These are phyloP conservation scores for Caenorhabditis latens DNA, from an alignment of 1,140 invertebrate species.

Conservation along the genomic window DNA sequence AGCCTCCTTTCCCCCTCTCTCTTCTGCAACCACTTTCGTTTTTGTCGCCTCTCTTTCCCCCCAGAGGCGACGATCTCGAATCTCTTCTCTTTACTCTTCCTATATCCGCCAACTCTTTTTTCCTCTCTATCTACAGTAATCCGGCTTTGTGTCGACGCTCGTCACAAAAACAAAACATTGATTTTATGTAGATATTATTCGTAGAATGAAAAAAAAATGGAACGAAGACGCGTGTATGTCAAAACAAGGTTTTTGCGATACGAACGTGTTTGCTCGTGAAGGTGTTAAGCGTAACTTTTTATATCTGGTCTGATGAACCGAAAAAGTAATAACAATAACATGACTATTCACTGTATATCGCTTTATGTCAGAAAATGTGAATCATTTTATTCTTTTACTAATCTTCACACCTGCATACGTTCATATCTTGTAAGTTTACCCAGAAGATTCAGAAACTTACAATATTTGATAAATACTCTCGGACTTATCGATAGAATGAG, in stretches of 20 bases:
- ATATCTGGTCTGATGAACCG: slow-evolving; percentile 22
- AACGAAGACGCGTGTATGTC: background rate
- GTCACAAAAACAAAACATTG: slow-evolving; percentile 44
- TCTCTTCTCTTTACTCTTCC: background rate
- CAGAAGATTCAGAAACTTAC: too few species aligned
- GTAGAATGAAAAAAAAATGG: background rate
- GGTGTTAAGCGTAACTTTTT: background rate
- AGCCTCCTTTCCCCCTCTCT: background rate
- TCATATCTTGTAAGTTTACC: too few species aligned
- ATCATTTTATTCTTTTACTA: too few species aligned
- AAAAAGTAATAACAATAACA: background rate
- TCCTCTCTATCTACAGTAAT: slow-evolving; percentile 41
- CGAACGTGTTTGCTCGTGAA: background rate
- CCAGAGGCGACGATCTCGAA: background rate
- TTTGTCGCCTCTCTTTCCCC: background rate
- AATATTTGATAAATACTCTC: too few species aligned
- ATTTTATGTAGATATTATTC: slow-evolving; percentile 34
- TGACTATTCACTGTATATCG: too few species aligned
- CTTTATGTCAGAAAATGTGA: too few species aligned
- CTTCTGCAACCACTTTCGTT: slow-evolving; percentile 18
- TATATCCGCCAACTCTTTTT: slow-evolving; percentile 39
- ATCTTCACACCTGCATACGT: too few species aligned
- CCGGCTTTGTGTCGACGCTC: slow-evolving; percentile 34
- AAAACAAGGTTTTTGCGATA: slow-evolving; percentile 21
- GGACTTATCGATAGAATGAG: too few species aligned